Evolutionary conservation across 2,113 vertebrate species (phyloP).

Genomic region (Phoenicopterus ruber): DNA sequence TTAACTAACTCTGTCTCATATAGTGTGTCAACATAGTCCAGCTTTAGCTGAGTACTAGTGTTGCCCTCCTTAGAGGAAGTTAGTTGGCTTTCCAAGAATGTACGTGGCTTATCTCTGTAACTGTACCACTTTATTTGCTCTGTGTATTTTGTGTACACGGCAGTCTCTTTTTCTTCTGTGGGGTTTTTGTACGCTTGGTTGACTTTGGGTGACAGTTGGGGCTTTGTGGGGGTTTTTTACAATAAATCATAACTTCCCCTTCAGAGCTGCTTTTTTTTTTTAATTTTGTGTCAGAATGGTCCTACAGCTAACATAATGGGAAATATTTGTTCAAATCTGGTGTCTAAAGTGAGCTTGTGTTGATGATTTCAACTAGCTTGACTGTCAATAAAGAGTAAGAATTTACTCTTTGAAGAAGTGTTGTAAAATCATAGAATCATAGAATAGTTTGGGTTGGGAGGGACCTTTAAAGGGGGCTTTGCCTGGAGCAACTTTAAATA

Average conservation of each 20-base stretch:
- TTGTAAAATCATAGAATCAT: no score
- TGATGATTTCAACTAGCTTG: not conserved
- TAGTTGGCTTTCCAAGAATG: not conserved
- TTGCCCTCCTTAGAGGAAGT: not conserved
- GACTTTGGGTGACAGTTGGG: not conserved
- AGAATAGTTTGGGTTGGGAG: no score
- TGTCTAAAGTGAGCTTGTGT: not conserved
- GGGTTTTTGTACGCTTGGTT: not conserved
- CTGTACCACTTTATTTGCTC: not conserved
- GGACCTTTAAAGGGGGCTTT: not conserved
- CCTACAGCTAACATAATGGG: not conserved
- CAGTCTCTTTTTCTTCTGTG: not conserved
- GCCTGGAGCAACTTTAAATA: not conserved
- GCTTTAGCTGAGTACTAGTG: not conserved
- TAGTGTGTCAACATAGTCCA: no score
- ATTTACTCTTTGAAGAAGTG: not conserved
- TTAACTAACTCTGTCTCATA: not conserved
- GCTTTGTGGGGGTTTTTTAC: not conserved
- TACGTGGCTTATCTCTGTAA: not conserved
- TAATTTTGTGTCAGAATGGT: not conserved
- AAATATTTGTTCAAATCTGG: not conserved
- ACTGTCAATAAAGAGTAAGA: not conserved
- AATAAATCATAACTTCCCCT: not conserved
- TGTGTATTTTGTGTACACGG: not conserved
- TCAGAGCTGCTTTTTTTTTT: not conserved